Evolutionary conservation across 2,888 invertebrate species (phyloP).

Genomic region (Chaetogeoica ovagalla): DNA sequence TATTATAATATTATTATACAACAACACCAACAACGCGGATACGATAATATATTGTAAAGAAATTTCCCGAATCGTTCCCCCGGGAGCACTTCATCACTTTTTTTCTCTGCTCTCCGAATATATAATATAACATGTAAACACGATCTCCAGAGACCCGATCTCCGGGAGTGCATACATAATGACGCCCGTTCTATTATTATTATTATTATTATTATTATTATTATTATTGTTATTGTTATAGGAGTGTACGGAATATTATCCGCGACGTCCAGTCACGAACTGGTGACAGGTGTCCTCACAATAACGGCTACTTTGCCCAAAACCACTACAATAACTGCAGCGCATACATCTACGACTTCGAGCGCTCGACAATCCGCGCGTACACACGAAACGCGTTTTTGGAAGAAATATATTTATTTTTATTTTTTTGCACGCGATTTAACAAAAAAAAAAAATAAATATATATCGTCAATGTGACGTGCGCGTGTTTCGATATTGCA

Average conservation of each 20-base stretch:
- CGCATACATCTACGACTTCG: not conserved
- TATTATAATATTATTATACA: not conserved
- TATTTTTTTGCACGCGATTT: too few species aligned
- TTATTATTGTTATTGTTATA: too few species aligned
- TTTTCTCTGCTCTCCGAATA: not conserved
- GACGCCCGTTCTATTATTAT: not conserved
- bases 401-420: too few species aligned
- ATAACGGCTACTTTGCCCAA: constrained; percentile 37
- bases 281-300: constrained; percentile 49
- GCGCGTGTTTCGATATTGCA: too few species aligned
- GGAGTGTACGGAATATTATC: not conserved
- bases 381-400: too few species aligned
- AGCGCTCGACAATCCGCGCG: too few species aligned
- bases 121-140: constrained; percentile 29
- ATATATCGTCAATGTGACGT: too few species aligned
- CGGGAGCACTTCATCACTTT: constrained; percentile 48
- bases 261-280: not conserved
- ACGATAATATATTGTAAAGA: not conserved
- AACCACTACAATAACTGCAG: not conserved
- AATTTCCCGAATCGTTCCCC: constrained; percentile 34
- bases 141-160: constrained; percentile 20
- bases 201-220: too few species aligned
- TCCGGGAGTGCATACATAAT: not conserved
- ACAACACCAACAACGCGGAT: not conserved
- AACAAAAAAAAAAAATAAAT: too few species aligned